Conservation (phyloP, 2,113 vertebrate genomes). For the Pluvianellus socialis region DNA sequence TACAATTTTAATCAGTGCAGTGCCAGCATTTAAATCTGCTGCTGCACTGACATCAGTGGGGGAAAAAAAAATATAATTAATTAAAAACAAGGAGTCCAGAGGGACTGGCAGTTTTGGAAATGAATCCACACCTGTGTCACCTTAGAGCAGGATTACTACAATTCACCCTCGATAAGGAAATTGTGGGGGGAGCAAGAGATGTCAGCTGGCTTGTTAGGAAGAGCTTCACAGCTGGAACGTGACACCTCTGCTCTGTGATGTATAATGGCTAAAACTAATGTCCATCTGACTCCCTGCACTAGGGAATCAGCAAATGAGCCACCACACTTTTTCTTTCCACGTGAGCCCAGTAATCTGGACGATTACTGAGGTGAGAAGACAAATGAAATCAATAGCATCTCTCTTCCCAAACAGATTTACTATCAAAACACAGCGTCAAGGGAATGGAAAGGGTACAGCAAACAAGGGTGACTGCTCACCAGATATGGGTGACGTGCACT, state of each 20-base stretch:
- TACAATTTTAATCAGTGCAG: conserved; percentile 54
- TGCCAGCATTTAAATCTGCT: conserved; percentile 39
- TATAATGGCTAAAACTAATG: background rate
- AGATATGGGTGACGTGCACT: background rate
- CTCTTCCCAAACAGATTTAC: background rate
- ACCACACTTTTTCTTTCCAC: background rate
- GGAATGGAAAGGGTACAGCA: background rate
- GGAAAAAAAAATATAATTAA: background rate
- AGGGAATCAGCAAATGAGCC: conserved; percentile 13
- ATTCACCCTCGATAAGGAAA: background rate
- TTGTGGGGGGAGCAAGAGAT: background rate
- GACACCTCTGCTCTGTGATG: background rate
- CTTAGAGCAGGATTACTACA: conserved; percentile 19
- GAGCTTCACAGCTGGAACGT: background rate
- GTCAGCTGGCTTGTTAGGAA: background rate
- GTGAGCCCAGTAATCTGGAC: background rate
- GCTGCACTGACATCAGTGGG: conserved; percentile 11
- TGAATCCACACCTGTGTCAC: conserved; percentile 53
- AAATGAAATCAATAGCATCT: conserved; percentile 2
- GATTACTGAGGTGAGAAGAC: background rate
- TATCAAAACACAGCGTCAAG: background rate
- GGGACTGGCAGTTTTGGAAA: conserved; percentile 48
- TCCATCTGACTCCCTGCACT: conserved; percentile 8
- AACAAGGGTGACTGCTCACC: background rate
- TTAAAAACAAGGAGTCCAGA: conserved; percentile 49